phyloP scores from a whole-genome alignment of 2,888 invertebrate genomes.

The Dinocampus coccinellae region DNA sequence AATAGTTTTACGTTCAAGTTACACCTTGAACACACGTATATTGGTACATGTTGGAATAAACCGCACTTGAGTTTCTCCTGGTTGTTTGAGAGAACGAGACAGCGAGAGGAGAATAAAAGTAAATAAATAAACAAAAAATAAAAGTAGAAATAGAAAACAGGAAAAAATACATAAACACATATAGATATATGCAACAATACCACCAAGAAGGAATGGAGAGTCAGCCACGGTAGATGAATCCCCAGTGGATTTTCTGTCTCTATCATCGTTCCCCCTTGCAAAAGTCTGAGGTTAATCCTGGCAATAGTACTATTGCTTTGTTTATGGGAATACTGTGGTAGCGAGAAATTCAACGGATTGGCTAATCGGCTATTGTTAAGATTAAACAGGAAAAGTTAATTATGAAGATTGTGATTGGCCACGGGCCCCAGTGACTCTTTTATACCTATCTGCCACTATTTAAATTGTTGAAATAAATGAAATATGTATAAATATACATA shows the following conservation, averaged over 20 bases:
- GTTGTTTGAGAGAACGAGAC: neutral
- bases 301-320: constrained; percentile 38
- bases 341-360: constrained; percentile 42
- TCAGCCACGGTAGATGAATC: constrained; percentile 31
- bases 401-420: constrained; percentile 65
- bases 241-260: constrained; percentile 42
- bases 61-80: neutral
- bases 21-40: constrained; percentile 16
- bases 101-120: neutral
- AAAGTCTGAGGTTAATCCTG: constrained; percentile 27
- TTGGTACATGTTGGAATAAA: constrained; percentile 39
- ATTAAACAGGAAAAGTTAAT: constrained; percentile 66
- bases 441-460: constrained; percentile 6
- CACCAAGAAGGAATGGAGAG: constrained; percentile 25
- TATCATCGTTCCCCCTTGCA: constrained; percentile 41
- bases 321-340: constrained; percentile 34
- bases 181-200: too few species aligned
- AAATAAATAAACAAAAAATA: constrained; percentile 14
- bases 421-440: constrained; percentile 58
- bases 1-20: neutral
- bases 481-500: neutral
- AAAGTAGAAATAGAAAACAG: neutral
- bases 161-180: too few species aligned
- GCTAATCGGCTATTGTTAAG: constrained; percentile 62
- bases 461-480: neutral